Evolutionary conservation across 2,888 invertebrate genomes (phyloP).

Genomic region (Ormyrus nitidulus): DNA sequence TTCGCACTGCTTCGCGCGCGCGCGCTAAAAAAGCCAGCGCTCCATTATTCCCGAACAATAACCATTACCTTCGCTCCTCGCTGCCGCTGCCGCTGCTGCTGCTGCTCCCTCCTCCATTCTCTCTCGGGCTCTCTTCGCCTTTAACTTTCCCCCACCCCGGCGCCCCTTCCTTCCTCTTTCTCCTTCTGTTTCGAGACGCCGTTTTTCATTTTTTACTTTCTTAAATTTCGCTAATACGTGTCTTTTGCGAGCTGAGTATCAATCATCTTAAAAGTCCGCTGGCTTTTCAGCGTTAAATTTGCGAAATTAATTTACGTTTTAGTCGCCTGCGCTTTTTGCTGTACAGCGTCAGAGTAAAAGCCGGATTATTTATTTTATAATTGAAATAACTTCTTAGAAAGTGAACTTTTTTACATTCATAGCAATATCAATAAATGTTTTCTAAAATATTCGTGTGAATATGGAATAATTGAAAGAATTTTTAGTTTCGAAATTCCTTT

Average conservation of each 20-base stretch:
- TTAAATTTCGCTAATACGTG: conserved; percentile 23
- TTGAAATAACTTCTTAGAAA: too few species aligned
- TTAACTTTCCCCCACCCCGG: background rate
- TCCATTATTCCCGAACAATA: conserved; percentile 54
- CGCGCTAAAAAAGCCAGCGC: conserved; percentile 48
- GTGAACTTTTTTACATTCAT: too few species aligned
- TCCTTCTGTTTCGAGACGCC: background rate
- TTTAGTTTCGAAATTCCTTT: too few species aligned
- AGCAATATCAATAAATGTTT: too few species aligned
- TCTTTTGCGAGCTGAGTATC: background rate
- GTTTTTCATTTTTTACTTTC: conserved; percentile 18
- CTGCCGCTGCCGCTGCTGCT: conserved; percentile 19
- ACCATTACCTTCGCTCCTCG: conserved; percentile 46
- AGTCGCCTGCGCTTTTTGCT: too few species aligned
- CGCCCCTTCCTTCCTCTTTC: background rate
- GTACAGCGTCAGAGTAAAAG: too few species aligned
- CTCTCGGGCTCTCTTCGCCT: background rate
- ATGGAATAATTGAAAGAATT: too few species aligned
- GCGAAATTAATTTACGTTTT: too few species aligned
- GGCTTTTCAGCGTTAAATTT: background rate
- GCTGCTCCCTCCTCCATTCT: conserved; percentile 1
- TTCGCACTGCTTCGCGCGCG: conserved; percentile 19
- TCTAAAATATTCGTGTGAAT: too few species aligned
- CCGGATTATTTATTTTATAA: too few species aligned
- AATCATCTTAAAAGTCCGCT: background rate